Conservation (phyloP, 2,888 invertebrate species). For the Apomyelois bistriatella region DNA sequence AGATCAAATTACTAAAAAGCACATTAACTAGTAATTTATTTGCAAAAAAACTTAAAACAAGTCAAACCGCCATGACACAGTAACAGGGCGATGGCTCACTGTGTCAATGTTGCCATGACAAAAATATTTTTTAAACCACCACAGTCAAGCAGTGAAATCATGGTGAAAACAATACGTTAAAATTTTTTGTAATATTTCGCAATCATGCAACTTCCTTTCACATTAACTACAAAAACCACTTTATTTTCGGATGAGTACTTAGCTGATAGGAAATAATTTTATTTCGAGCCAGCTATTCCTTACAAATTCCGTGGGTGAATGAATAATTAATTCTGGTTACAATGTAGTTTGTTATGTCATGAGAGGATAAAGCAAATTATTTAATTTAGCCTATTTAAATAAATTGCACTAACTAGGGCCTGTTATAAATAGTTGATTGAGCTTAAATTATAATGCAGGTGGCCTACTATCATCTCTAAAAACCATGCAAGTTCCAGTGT, state of each 20-base stretch:
- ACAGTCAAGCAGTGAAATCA: neutral
- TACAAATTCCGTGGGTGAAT: too few relatives aligned
- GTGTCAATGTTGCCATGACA: conserved; percentile 57
- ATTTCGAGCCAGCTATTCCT: too few relatives aligned
- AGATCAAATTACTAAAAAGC: conserved; percentile 73
- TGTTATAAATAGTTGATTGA: neutral
- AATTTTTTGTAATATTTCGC: neutral
- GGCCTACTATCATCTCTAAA: too few relatives aligned
- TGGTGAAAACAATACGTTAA: neutral
- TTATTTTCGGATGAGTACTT: too few relatives aligned
- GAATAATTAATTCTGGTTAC: too few relatives aligned
- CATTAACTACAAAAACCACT: too few relatives aligned
- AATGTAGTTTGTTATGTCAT: neutral
- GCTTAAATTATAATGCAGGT: too few relatives aligned
- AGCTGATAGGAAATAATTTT: too few relatives aligned
- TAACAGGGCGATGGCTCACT: conserved; percentile 80
- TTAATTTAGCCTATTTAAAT: conserved; percentile 4
- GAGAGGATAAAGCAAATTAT: conserved; percentile 14
- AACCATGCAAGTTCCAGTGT: too few relatives aligned
- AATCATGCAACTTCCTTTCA: too few relatives aligned
- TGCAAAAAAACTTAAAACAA: conserved; percentile 77
- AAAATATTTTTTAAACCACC: conserved; percentile 8
- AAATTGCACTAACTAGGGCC: neutral
- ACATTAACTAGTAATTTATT: conserved; percentile 75
- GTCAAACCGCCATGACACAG: conserved; percentile 81